A percentile compares a stretch with the other conserved stretches of the same genome.
Evolutionary conservation across 2,113 vertebrate genomes (phyloP).

Genomic region (Strix uralensis): DNA sequence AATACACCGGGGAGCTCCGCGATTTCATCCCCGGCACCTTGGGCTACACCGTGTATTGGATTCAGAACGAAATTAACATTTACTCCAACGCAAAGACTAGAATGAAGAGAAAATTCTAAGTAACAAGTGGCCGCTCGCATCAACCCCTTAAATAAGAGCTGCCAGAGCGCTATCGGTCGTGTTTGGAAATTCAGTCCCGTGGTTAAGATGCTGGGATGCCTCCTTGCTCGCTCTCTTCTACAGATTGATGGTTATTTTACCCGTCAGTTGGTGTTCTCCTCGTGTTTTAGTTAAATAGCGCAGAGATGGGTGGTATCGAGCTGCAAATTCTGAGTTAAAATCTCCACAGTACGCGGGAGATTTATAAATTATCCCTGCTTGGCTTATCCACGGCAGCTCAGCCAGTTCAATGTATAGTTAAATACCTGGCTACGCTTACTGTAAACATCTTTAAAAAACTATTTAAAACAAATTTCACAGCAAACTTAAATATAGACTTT

Average conservation of each 20-base stretch:
- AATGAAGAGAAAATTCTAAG: constrained; percentile 49
- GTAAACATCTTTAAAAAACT: not conserved
- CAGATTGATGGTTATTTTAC: not conserved
- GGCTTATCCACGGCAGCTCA: not conserved
- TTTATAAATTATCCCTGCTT: not conserved
- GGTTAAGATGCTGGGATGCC: rapidly evolving
- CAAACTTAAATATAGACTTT: not conserved
- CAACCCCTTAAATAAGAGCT: not conserved
- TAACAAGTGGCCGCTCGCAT: not conserved
- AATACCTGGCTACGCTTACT: not conserved
- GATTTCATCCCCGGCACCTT: constrained; percentile 74
- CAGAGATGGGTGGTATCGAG: not conserved
- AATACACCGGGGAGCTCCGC: constrained; percentile 65
- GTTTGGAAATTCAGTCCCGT: rapidly evolving
- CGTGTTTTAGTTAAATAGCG: rapidly evolving
- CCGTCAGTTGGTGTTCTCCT: not conserved
- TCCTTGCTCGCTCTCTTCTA: not conserved
- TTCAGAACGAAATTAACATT: constrained; percentile 58
- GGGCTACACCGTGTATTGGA: constrained; percentile 62
- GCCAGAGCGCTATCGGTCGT: rapidly evolving
- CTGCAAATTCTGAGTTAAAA: not conserved
- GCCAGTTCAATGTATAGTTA: rapidly evolving
- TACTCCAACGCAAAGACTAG: constrained; percentile 12
- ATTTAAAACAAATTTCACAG: not conserved
- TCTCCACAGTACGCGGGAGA: rapidly evolving